phyloP scores from a whole-genome alignment of 2,888 invertebrate species.

The Trachelus tabidus region DNA sequence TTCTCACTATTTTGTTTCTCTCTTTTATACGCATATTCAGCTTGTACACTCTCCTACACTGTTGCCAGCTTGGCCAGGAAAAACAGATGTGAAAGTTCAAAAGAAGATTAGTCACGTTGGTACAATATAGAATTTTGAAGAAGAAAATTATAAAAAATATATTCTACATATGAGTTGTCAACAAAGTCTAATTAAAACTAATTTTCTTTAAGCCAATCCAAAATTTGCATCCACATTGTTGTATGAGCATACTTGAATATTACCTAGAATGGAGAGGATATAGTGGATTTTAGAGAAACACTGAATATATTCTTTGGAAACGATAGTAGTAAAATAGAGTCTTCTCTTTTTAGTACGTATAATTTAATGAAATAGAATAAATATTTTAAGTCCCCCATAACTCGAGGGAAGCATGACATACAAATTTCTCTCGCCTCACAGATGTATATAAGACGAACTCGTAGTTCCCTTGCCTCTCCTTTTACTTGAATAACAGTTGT shows the following conservation, averaged over 20 bases:
- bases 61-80: slow-evolving; percentile 40
- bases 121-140: neutral
- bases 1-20: neutral
- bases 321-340: neutral
- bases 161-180: neutral
- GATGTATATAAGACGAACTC: slow-evolving; percentile 7
- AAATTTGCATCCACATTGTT: neutral
- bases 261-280: neutral
- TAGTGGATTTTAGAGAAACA: neutral
- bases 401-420: neutral
- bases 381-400: neutral
- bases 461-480: neutral
- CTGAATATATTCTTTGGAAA: neutral
- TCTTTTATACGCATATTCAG: slow-evolving; percentile 9
- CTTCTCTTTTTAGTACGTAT: neutral
- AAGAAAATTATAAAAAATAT: neutral
- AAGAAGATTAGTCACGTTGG: slow-evolving; percentile 23
- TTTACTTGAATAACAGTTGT: neutral
- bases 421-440: neutral
- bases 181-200: no score
- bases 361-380: neutral
- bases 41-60: slow-evolving; percentile 22
- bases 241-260: neutral
- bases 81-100: slow-evolving; percentile 55
- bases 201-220: neutral